Conservation (phyloP, 2,797 vertebrate genomes). For the Lepus oiostolus region DNA sequence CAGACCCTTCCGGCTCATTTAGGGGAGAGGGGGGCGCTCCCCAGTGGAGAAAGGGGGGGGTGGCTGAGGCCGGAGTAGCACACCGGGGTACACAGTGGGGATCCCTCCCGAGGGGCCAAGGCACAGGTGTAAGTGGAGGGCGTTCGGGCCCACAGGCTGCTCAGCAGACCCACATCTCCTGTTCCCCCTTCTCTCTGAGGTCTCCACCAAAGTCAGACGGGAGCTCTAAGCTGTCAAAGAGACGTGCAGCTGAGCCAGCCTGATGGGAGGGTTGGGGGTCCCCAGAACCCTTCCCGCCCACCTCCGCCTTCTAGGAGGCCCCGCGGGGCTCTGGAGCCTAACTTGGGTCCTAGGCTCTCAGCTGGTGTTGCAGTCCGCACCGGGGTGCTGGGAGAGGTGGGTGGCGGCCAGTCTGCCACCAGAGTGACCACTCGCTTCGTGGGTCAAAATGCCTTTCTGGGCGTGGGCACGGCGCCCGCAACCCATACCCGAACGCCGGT, state of each 20-base stretch:
- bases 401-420: too few species aligned
- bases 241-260: background rate
- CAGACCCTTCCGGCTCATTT: background rate
- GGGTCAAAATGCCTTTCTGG: too few species aligned
- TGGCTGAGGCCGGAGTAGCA: background rate
- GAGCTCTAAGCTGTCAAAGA: background rate
- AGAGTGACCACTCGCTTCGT: too few species aligned
- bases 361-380: background rate
- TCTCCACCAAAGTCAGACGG: too few species aligned
- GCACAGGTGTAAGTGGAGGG: background rate
- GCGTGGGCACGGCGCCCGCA: too few species aligned
- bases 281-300: background rate
- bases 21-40: background rate
- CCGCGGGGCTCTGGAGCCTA: background rate
- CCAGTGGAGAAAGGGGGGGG: accelerated
- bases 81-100: too few species aligned
- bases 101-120: background rate
- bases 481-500: too few species aligned
- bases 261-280: background rate
- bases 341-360: background rate
- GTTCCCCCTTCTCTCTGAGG: too few species aligned
- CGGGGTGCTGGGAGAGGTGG: accelerated
- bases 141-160: too few species aligned
- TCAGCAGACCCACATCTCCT: too few species aligned
- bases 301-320: background rate